Conservation (phyloP, 2,113 vertebrate species). For the Micronisus gabar region DNA sequence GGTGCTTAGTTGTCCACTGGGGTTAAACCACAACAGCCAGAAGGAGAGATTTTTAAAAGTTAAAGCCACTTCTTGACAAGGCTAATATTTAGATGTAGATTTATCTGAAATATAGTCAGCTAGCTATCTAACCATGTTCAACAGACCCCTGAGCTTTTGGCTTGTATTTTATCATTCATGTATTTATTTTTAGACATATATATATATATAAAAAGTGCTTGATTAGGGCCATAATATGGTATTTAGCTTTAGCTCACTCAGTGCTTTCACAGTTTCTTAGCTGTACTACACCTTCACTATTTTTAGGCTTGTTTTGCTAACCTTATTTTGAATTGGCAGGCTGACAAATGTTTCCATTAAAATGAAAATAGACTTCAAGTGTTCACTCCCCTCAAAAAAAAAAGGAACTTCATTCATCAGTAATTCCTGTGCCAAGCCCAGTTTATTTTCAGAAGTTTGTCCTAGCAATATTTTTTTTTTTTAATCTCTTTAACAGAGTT, state of each 20-base stretch:
- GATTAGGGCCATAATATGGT: neutral
- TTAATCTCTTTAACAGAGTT: neutral
- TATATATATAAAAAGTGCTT: neutral
- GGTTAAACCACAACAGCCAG: neutral
- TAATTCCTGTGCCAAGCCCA: slow-evolving; percentile 6
- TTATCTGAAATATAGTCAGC: neutral
- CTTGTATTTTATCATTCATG: neutral
- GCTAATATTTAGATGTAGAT: neutral
- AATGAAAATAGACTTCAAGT: slow-evolving; percentile 16
- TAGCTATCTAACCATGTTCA: neutral
- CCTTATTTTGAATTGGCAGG: slow-evolving; percentile 13
- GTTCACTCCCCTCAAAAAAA: neutral
- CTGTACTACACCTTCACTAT: slow-evolving; percentile 7
- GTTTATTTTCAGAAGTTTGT: slow-evolving; percentile 30
- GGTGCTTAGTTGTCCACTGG: too few species aligned
- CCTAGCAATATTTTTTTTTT: neutral
- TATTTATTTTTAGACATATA: neutral
- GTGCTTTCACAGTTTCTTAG: neutral
- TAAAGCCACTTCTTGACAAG: neutral
- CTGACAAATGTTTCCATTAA: slow-evolving; percentile 24
- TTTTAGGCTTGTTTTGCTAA: slow-evolving; percentile 50
- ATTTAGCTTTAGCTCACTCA: neutral
- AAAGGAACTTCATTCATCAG: slow-evolving; percentile 29
- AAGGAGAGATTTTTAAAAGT: neutral
- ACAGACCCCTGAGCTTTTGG: neutral